Evolutionary conservation across 1,140 invertebrate genomes (phyloP).

Genomic region (Habropoda laboriosa): DNA sequence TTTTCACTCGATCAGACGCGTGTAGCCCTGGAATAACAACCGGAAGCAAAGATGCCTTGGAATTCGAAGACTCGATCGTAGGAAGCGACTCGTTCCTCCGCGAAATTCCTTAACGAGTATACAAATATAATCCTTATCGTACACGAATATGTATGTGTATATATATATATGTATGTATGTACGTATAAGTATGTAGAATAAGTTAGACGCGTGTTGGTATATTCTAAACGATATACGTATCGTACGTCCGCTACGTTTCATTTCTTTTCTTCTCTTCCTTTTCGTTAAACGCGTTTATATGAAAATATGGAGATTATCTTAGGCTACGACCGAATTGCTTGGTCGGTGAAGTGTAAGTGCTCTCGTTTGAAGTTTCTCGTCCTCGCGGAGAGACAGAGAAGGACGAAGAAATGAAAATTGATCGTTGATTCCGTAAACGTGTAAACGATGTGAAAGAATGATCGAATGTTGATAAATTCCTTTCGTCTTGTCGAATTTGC

Average conservation of each 20-base stretch:
- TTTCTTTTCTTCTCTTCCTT: not conserved
- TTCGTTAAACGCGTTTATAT: slow-evolving; percentile 52
- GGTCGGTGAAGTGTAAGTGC: slow-evolving; percentile 45
- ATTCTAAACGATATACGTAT: slow-evolving; percentile 49
- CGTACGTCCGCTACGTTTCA: slow-evolving; percentile 2
- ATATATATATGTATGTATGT: too few species aligned
- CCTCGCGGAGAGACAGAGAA: not conserved
- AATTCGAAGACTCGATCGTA: not conserved
- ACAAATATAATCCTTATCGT: slow-evolving; percentile 23
- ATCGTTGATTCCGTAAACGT: slow-evolving; percentile 25
- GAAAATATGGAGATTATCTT: slow-evolving; percentile 67
- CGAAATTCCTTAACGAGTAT: slow-evolving; percentile 9
- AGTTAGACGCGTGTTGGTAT: slow-evolving; percentile 54
- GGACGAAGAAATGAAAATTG: not conserved
- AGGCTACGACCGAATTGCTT: slow-evolving; percentile 59
- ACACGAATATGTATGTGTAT: too few species aligned
- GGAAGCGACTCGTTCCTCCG: not conserved
- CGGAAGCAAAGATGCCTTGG: slow-evolving; percentile 1
- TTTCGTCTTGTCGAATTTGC: slow-evolving; percentile 27
- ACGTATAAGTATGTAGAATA: slow-evolving; percentile 55
- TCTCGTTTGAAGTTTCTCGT: slow-evolving; percentile 15
- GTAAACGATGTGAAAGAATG: slow-evolving; percentile 34
- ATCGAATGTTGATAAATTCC: not conserved
- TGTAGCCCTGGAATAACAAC: not conserved
- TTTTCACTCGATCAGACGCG: not conserved